Percentiles rank a stretch among this genome's conserved stretches.
These are phyloP conservation scores for Parnassius mnemosyne DNA, from an alignment of 2,888 invertebrate genomes.

Conservation along the genomic window DNA sequence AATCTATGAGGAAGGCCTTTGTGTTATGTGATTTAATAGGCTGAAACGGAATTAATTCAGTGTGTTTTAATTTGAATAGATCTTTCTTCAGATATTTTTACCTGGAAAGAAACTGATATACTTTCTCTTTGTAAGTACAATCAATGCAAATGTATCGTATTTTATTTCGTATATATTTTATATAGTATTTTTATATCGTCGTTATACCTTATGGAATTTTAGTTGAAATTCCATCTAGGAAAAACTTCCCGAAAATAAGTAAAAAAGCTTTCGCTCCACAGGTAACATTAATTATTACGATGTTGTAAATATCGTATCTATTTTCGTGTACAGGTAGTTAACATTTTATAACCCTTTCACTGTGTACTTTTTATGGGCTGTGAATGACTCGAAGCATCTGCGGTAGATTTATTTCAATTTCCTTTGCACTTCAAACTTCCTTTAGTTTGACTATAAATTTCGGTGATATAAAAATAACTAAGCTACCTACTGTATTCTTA, in stretches of 20 bases:
- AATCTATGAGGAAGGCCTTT: no score
- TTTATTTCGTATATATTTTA: no score
- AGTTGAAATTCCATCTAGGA: not conserved
- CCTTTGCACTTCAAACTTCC: conserved; percentile 71
- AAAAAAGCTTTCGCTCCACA: not conserved
- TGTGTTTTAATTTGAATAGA: no score
- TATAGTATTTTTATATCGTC: no score
- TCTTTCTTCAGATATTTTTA: no score
- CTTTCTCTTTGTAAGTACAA: no score
- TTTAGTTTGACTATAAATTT: conserved; percentile 61
- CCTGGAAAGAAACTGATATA: no score
- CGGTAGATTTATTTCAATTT: conserved; percentile 74
- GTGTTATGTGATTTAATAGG: no score
- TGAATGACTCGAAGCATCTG: conserved; percentile 73
- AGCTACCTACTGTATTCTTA: conserved; percentile 46
- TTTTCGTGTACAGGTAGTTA: conserved; percentile 51
- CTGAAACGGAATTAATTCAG: no score
- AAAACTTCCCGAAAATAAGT: not conserved
- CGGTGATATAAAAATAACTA: conserved; percentile 68
- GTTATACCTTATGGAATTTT: no score
- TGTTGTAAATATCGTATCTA: conserved; percentile 42
- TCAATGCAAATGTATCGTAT: no score
- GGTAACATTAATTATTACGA: conserved; percentile 28
- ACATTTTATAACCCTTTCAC: conserved; percentile 67
- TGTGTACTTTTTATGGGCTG: conserved; percentile 64